These are phyloP conservation scores for Pedicia rivosa DNA, from an alignment of 2,888 invertebrate species.

Conservation along the genomic window DNA sequence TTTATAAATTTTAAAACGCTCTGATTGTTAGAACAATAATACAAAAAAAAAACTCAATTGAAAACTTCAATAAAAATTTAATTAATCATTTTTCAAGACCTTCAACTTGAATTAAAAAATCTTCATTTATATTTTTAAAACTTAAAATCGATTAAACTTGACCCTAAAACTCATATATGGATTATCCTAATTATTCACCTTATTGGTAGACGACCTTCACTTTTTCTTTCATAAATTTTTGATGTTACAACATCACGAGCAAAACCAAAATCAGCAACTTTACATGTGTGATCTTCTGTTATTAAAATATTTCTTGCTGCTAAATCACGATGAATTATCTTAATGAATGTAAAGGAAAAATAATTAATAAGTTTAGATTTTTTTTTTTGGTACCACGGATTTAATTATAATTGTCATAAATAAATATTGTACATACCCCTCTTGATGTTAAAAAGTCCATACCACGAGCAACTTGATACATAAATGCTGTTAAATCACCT, in stretches of 20 bases:
- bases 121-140: too few species aligned
- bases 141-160: too few species aligned
- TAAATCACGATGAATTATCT: conserved; percentile 81
- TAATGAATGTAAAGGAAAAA: conserved; percentile 14
- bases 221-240: conserved; percentile 78
- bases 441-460: conserved; percentile 75
- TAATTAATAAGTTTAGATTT: background rate
- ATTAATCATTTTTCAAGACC: too few species aligned
- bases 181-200: conserved; percentile 37
- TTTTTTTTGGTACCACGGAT: too few species aligned
- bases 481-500: conserved; percentile 75
- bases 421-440: conserved; percentile 42
- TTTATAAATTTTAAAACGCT: background rate
- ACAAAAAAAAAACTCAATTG: background rate
- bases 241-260: conserved; percentile 77
- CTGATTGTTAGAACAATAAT: background rate
- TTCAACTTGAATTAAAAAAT: too few species aligned
- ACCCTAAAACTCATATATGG: too few species aligned
- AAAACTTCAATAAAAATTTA: too few species aligned
- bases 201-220: conserved; percentile 61
- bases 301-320: conserved; percentile 81
- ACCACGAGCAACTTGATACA: conserved; percentile 78
- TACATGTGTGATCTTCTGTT: conserved; percentile 72
- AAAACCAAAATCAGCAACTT: conserved; percentile 89
- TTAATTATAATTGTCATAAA: background rate